These are phyloP conservation scores for Ellobius talpinus DNA, from an alignment of 2,113 vertebrate genomes.

Conservation along the genomic window DNA sequence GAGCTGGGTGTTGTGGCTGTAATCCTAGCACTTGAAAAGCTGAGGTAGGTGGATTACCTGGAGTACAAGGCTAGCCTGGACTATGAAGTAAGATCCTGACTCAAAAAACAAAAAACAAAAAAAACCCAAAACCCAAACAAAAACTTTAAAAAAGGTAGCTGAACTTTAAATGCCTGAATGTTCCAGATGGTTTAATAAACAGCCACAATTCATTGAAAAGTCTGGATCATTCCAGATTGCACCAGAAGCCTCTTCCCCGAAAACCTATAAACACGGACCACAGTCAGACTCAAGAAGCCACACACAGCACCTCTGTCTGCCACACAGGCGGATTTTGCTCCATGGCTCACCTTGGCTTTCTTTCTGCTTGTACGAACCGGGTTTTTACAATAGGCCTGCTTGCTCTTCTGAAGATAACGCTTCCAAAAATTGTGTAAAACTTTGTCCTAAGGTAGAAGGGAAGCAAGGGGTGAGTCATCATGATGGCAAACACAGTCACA, in stretches of 20 bases:
- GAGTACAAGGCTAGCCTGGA: background rate
- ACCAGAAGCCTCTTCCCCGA: background rate
- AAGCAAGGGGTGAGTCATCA: background rate
- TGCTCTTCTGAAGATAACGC: constrained; percentile 92
- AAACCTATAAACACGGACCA: background rate
- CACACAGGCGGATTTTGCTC: background rate
- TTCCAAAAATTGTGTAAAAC: constrained; percentile 93
- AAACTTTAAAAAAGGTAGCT: background rate
- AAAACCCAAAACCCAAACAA: background rate
- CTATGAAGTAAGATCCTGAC: background rate
- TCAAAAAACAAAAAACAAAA: background rate
- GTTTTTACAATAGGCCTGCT: constrained; percentile 89
- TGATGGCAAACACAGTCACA: background rate
- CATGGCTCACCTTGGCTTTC: constrained; percentile 81
- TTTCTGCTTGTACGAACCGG: constrained; percentile 65
- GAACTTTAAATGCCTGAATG: background rate
- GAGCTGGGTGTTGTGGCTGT: background rate
- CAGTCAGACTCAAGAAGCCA: background rate
- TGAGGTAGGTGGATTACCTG: background rate
- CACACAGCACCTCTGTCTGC: background rate
- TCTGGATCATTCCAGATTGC: background rate
- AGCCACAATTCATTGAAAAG: background rate
- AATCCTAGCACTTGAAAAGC: background rate
- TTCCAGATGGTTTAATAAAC: background rate
- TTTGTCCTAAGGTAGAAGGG: constrained; percentile 86